Conservation (phyloP, 2,113 vertebrate genomes). For the Semicossyphus pulcher region DNA sequence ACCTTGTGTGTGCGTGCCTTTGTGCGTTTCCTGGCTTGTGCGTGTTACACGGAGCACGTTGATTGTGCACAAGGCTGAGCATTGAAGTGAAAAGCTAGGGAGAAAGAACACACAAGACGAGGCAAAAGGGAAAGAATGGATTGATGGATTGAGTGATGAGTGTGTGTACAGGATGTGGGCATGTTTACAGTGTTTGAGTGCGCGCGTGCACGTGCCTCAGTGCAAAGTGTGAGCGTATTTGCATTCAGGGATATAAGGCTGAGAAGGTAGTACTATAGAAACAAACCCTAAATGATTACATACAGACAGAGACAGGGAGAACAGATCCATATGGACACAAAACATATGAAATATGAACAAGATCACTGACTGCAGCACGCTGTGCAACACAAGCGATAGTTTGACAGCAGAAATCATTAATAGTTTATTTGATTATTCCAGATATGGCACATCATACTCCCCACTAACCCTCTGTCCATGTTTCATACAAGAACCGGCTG, state of each 20-base stretch:
- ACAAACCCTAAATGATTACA: conserved; percentile 47
- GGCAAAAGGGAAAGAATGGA: conserved; percentile 14
- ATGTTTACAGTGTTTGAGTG: conserved; percentile 38
- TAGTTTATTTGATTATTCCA: conserved; percentile 74
- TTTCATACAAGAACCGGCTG: conserved; percentile 53
- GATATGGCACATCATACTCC: conserved; percentile 62
- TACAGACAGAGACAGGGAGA: conserved; percentile 41
- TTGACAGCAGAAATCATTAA: conserved; percentile 73
- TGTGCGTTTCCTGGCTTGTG: conserved; percentile 36
- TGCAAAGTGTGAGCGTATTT: conserved; percentile 3
- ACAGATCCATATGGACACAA: conserved; percentile 47
- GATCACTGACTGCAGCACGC: conserved; percentile 58
- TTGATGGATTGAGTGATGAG: conserved; percentile 59
- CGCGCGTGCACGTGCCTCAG: neutral
- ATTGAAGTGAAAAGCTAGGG: conserved; percentile 42
- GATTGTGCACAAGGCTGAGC: conserved; percentile 44
- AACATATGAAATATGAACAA: conserved; percentile 66
- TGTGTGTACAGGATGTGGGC: conserved; percentile 30
- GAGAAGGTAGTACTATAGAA: conserved; percentile 32
- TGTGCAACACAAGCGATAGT: conserved; percentile 61
- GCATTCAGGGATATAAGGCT: conserved; percentile 22
- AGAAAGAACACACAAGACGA: conserved; percentile 59
- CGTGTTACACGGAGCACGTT: conserved; percentile 38
- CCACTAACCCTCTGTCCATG: conserved; percentile 47
- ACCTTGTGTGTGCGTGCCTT: conserved; percentile 61